phyloP scores from a whole-genome alignment of 2,888 invertebrate species.

The Calephelis perditalis region DNA sequence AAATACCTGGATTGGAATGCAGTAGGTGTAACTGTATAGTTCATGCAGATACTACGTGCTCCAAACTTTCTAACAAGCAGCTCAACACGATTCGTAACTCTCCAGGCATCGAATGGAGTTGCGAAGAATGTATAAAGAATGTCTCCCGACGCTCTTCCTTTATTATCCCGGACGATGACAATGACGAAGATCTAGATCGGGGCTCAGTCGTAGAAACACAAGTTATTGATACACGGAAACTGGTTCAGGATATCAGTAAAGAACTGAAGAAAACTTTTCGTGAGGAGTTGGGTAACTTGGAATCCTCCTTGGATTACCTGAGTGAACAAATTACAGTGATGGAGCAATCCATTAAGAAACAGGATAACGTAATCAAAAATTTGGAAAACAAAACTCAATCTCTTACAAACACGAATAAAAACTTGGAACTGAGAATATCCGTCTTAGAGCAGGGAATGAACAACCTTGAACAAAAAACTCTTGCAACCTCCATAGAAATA shows the following conservation, averaged over 20 bases:
- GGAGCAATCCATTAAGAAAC: constrained; percentile 17
- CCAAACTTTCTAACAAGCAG: too few relatives aligned
- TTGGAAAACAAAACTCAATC: constrained; percentile 23
- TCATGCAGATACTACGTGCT: too few relatives aligned
- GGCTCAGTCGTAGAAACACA: not conserved
- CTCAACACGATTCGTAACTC: not conserved
- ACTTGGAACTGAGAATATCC: constrained; percentile 20
- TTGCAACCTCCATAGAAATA: not conserved
- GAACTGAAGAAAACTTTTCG: not conserved
- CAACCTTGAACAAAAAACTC: not conserved
- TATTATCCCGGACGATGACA: not conserved
- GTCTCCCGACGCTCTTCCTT: not conserved
- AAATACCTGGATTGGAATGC: too few relatives aligned
- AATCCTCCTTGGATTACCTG: not conserved
- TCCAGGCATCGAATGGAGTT: not conserved
- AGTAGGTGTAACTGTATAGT: too few relatives aligned
- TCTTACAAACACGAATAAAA: constrained; percentile 20
- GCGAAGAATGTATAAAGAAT: not conserved
- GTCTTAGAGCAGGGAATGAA: constrained; percentile 23
- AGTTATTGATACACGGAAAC: not conserved
- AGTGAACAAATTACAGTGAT: constrained; percentile 13
- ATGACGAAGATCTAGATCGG: not conserved
- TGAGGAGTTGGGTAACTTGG: not conserved
- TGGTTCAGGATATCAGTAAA: not conserved
- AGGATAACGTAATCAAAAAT: constrained; percentile 20